Conservation (phyloP, 2,113 vertebrate species). For the Sceloporus undulatus region DNA sequence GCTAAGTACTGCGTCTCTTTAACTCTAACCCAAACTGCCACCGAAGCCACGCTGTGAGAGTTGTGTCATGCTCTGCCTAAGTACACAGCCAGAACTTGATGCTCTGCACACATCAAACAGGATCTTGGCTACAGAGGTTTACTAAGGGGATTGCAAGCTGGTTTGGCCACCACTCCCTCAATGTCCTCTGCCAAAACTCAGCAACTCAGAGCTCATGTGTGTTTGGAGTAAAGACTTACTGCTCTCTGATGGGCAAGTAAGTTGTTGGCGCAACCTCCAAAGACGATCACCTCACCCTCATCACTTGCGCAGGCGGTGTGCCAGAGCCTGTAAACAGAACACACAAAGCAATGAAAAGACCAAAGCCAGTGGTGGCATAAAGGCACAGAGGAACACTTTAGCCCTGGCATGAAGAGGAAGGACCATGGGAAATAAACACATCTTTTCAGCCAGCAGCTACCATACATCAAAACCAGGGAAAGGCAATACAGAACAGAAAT, state of each 20-base stretch:
- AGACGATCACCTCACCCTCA: slow-evolving; percentile 95
- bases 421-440: not conserved
- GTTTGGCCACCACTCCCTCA: too few species aligned
- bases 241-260: slow-evolving; percentile 91
- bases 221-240: slow-evolving; percentile 77
- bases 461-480: not conserved
- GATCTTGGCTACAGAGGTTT: not conserved
- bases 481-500: too few species aligned
- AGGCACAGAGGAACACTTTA: not conserved
- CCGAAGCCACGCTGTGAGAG: too few species aligned
- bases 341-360: fast-evolving
- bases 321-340: slow-evolving; percentile 85
- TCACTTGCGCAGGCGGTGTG: slow-evolving; percentile 92
- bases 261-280: slow-evolving; percentile 98
- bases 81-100: not conserved
- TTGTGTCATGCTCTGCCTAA: too few species aligned
- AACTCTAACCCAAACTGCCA: too few species aligned
- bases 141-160: too few species aligned
- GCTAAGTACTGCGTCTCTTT: too few species aligned
- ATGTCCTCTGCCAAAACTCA: too few species aligned
- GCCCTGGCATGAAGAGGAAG: not conserved
- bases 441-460: not conserved
- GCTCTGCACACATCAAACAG: not conserved
- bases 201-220: too few species aligned
- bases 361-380: not conserved